Evolutionary conservation across 92 coral and sea anemone genomes (phyloP).

Genomic region (Scolanthus callimorphus): DNA sequence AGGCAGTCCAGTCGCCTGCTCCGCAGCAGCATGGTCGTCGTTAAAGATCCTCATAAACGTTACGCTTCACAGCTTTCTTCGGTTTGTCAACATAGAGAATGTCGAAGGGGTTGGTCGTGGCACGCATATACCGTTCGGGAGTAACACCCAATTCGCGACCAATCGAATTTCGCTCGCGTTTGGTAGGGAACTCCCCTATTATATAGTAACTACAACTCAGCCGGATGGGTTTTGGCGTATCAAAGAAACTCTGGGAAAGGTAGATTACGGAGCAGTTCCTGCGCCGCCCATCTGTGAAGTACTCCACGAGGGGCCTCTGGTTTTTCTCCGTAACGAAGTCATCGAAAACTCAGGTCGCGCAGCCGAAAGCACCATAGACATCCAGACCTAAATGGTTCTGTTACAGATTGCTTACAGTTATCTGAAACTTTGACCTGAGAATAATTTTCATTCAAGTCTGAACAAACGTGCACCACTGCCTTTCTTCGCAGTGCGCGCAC

Average conservation of each 20-base stretch:
- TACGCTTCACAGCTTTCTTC: not conserved
- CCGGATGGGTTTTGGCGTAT: constrained; percentile 1
- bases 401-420: too few species aligned
- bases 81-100: not conserved
- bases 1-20: too few species aligned
- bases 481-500: too few species aligned
- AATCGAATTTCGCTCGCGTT: not conserved
- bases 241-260: constrained; percentile 5
- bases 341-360: too few species aligned
- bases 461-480: too few species aligned
- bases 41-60: too few species aligned
- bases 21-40: too few species aligned
- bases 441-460: too few species aligned
- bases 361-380: too few species aligned
- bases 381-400: too few species aligned
- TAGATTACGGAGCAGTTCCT: constrained; percentile 23
- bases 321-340: constrained; percentile 25
- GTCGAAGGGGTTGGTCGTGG: not conserved
- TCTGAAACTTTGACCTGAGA: too few species aligned
- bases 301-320: not conserved
- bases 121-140: not conserved
- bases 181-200: constrained; percentile 31
- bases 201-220: constrained; percentile 10
- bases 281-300: constrained; percentile 9
- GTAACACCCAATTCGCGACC: not conserved